phyloP scores from a whole-genome alignment of 2,888 invertebrate genomes.

The Automeris io region DNA sequence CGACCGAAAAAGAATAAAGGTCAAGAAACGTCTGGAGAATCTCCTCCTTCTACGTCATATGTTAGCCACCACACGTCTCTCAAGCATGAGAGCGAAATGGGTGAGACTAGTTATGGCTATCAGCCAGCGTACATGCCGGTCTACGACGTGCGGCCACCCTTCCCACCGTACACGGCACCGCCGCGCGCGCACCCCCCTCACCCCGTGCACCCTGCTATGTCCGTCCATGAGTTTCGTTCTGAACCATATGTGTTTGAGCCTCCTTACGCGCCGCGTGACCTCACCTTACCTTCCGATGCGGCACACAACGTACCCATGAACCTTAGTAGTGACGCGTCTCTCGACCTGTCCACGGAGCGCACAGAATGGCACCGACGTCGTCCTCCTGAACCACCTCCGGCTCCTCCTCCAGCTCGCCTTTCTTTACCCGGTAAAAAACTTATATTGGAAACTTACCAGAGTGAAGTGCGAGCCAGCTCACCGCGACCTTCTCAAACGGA shows the following conservation, averaged over 20 bases:
- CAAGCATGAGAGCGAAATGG: slow-evolving; percentile 51
- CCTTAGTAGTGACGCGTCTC: slow-evolving; percentile 65
- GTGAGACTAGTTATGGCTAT: slow-evolving; percentile 42
- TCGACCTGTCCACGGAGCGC: slow-evolving; percentile 62
- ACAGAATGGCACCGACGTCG: slow-evolving; percentile 57
- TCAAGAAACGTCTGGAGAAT: slow-evolving; percentile 43
- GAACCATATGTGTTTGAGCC: slow-evolving; percentile 53
- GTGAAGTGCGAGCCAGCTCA: slow-evolving; percentile 49
- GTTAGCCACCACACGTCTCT: slow-evolving; percentile 37
- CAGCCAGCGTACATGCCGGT: slow-evolving; percentile 38
- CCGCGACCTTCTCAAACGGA: slow-evolving; percentile 35
- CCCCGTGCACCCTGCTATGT: slow-evolving; percentile 27
- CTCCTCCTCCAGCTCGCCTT: slow-evolving; percentile 38
- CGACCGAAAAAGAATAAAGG: slow-evolving; percentile 66
- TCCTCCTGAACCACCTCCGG: slow-evolving; percentile 52
- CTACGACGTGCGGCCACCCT: slow-evolving; percentile 35
- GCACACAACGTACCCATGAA: slow-evolving; percentile 67
- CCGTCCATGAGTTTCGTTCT: slow-evolving; percentile 49
- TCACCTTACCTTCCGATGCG: slow-evolving; percentile 43
- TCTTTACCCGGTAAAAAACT: slow-evolving; percentile 70
- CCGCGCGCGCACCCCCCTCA: slow-evolving; percentile 31
- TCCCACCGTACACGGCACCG: slow-evolving; percentile 29
- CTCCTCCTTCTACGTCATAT: slow-evolving; percentile 60
- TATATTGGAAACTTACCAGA: slow-evolving; percentile 69
- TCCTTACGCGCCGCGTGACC: slow-evolving; percentile 45